Conservation (phyloP, 2,797 vertebrate genomes). For the Echeneis naucrates region DNA sequence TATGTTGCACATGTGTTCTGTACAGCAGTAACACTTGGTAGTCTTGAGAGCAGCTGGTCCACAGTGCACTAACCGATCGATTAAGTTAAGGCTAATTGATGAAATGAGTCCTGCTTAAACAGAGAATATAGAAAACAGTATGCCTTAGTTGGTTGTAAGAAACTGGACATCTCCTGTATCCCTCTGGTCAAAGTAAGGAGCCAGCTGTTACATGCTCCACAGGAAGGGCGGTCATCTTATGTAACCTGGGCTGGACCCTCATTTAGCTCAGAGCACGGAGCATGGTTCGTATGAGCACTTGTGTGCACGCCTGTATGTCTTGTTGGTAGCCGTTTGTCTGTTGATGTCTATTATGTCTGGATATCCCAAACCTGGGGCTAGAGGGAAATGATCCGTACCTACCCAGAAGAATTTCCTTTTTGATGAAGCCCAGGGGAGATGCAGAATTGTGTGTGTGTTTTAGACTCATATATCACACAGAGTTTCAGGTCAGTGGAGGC, state of each 20-base stretch:
- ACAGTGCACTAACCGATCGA: neutral
- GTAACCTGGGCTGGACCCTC: constrained; percentile 40
- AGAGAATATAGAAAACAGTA: neutral
- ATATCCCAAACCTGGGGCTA: constrained; percentile 24
- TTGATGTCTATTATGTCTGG: constrained; percentile 36
- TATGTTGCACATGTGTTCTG: constrained; percentile 21
- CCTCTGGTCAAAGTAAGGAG: neutral
- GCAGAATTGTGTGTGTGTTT: neutral
- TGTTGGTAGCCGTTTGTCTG: constrained; percentile 8
- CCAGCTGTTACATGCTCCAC: constrained; percentile 6
- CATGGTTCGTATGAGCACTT: constrained; percentile 30
- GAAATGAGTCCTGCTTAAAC: neutral
- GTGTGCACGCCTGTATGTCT: neutral
- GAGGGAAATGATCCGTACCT: constrained; percentile 36
- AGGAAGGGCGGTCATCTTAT: constrained; percentile 55
- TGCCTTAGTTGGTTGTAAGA: neutral
- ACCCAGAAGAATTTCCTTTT: constrained; percentile 30
- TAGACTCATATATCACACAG: constrained; percentile 2
- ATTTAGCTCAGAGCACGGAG: neutral
- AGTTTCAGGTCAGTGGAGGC: constrained; percentile 11
- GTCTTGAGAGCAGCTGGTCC: constrained; percentile 10
- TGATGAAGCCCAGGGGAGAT: constrained; percentile 14
- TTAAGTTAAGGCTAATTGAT: neutral
- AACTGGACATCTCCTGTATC: constrained; percentile 1
- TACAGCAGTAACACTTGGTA: constrained; percentile 19